These are phyloP conservation scores for Protonibea diacanthus DNA, from an alignment of 2,797 vertebrate species.

Conservation along the genomic window DNA sequence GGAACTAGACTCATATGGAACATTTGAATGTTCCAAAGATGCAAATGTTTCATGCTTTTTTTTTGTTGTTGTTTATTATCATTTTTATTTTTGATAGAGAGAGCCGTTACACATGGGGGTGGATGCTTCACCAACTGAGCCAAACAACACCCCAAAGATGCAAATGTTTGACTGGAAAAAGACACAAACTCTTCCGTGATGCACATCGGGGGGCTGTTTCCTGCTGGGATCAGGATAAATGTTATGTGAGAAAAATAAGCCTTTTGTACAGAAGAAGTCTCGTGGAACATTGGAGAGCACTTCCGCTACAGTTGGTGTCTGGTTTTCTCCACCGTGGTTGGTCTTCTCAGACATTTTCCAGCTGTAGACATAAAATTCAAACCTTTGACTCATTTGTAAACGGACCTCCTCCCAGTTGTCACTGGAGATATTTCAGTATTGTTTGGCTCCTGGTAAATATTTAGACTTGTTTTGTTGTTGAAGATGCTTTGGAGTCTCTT, in stretches of 20 bases:
- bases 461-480: constrained; percentile 52
- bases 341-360: constrained; percentile 13
- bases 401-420: neutral
- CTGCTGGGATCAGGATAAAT: neutral
- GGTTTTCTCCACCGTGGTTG: neutral
- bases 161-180: neutral
- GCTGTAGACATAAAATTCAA: constrained; percentile 15
- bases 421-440: constrained; percentile 21
- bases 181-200: too few species aligned
- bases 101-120: too few species aligned
- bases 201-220: neutral
- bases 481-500: constrained; percentile 9
- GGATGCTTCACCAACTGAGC: too few species aligned
- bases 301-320: too few species aligned
- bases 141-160: too few species aligned
- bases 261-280: too few species aligned
- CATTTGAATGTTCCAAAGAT: neutral
- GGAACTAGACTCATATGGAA: too few species aligned
- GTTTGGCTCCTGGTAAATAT: constrained; percentile 62
- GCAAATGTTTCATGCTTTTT: neutral
- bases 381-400: constrained; percentile 49
- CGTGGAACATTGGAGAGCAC: too few species aligned
- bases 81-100: too few species aligned
- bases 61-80: too few species aligned
- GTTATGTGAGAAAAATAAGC: too few species aligned